A percentile compares a stretch with the other conserved stretches of the same genome.
These are phyloP conservation scores for Triplophysa rosa DNA, from an alignment of 2,113 vertebrate species.

Conservation along the genomic window DNA sequence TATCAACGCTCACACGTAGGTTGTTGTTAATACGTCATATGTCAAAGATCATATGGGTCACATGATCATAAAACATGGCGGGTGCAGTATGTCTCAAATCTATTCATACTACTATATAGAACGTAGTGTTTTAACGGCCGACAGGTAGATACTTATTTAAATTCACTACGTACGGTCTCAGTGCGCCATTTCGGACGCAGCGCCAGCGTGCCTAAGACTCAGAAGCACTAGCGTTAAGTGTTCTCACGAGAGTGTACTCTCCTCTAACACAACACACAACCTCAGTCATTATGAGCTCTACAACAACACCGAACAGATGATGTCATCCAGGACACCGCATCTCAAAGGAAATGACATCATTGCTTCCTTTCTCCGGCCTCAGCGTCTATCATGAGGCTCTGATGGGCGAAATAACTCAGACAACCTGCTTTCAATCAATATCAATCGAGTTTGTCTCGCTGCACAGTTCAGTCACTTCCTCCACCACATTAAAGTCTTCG, in stretches of 20 bases:
- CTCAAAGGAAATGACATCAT: slow-evolving; percentile 76
- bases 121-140: too few species aligned
- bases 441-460: slow-evolving; percentile 28
- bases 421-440: slow-evolving; percentile 23
- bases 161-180: too few species aligned
- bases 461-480: slow-evolving; percentile 38
- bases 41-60: too few species aligned
- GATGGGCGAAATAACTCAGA: slow-evolving; percentile 33
- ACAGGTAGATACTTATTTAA: too few species aligned
- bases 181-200: too few species aligned
- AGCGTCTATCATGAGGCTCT: not conserved
- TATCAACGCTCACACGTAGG: too few species aligned
- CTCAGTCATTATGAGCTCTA: slow-evolving; percentile 58
- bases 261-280: not conserved
- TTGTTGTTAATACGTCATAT: too few species aligned
- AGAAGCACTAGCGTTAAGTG: not conserved
- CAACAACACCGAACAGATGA: slow-evolving; percentile 67
- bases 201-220: not conserved
- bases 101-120: too few species aligned
- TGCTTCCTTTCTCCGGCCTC: slow-evolving; percentile 60
- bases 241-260: not conserved
- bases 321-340: slow-evolving; percentile 66
- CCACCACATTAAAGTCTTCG: not conserved
- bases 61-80: too few species aligned
- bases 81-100: too few species aligned